phyloP scores from a whole-genome alignment of 2,113 vertebrate genomes.

The Andinoacara biseriatus region DNA sequence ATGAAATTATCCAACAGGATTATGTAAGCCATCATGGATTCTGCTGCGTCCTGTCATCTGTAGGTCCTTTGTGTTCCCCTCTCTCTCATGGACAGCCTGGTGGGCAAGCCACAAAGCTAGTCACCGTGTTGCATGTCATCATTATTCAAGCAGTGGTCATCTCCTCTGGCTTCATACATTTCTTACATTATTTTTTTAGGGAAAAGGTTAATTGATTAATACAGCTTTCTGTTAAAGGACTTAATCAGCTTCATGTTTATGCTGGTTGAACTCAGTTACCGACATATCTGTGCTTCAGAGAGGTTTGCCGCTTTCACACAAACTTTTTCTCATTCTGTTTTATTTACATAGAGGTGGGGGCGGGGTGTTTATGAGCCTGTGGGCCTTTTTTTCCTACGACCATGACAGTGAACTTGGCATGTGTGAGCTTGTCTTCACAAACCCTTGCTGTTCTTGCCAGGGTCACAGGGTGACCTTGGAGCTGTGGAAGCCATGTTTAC shows the following conservation, averaged over 20 bases:
- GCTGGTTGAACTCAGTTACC: background rate
- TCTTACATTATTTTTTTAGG: background rate
- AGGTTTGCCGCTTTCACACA: background rate
- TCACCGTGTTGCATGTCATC: background rate
- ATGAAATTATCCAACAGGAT: constrained; percentile 81
- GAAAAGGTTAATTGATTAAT: background rate
- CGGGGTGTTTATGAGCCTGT: background rate
- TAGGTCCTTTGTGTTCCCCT: constrained; percentile 49
- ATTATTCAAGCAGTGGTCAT: background rate
- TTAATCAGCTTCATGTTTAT: background rate
- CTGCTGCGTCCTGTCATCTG: constrained; percentile 55
- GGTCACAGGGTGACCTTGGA: constrained; percentile 62
- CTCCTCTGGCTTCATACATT: background rate
- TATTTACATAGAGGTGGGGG: background rate
- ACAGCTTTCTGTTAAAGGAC: background rate
- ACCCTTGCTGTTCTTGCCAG: constrained; percentile 42
- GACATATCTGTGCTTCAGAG: background rate
- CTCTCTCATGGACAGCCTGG: constrained; percentile 15
- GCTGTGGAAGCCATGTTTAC: constrained; percentile 69
- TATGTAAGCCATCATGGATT: constrained; percentile 77
- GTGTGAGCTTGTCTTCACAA: constrained; percentile 36
- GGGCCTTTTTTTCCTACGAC: constrained; percentile 22
- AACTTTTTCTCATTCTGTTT: background rate
- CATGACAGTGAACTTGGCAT: constrained; percentile 53
- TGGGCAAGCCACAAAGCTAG: constrained; percentile 38